These are phyloP conservation scores for Scelioninae gen. 1 DNA, from an alignment of 2,888 invertebrate genomes.

Conservation along the genomic window DNA sequence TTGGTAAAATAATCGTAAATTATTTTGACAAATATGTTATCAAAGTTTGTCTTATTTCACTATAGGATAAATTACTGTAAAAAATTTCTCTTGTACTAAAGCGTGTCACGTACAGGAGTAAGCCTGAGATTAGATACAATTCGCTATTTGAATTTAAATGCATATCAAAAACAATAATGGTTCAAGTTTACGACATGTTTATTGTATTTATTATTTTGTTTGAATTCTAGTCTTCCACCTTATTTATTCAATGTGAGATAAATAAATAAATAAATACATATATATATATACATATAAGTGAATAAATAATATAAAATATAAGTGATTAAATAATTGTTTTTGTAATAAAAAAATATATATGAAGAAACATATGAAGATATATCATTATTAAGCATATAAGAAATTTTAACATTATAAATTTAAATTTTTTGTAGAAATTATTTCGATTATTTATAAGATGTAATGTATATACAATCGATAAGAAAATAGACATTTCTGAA, in stretches of 20 bases:
- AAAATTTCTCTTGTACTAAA: conserved; percentile 7
- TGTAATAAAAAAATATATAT: no score
- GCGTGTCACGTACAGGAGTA: conserved; percentile 33
- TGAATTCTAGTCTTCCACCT: background rate
- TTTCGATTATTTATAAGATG: no score
- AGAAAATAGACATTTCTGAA: no score
- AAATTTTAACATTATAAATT: no score
- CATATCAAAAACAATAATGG: conserved; percentile 10
- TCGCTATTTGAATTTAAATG: conserved; percentile 26
- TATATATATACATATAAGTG: no score
- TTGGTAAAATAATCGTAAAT: background rate
- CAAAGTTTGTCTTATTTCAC: conserved; percentile 9
- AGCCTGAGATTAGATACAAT: conserved; percentile 32
- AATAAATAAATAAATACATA: background rate
- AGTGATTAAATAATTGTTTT: no score
- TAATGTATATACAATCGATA: no score
- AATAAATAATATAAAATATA: no score
- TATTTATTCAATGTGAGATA: conserved; percentile 4
- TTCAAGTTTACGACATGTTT: conserved; percentile 21
- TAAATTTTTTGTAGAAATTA: no score
- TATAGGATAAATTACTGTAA: conserved; percentile 20
- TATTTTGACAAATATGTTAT: no score
- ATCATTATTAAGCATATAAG: no score
- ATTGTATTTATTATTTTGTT: background rate
- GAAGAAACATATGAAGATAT: no score